phyloP scores from a whole-genome alignment of 64 coral and sea anemone genomes.

The Trachythela sp. region DNA sequence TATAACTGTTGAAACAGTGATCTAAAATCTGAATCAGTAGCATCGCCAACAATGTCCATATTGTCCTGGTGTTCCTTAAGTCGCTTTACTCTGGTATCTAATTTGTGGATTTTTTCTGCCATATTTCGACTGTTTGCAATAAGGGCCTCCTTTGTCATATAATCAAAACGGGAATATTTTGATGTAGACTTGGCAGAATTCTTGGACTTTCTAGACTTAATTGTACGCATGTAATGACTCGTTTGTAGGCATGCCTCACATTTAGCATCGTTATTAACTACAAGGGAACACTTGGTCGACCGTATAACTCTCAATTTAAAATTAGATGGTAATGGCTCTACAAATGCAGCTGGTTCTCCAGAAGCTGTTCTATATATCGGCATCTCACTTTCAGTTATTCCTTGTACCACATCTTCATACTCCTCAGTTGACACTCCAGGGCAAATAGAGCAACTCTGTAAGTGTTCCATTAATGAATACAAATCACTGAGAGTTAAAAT shows the following conservation, averaged over 20 bases:
- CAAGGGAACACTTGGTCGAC: not conserved
- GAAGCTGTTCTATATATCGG: not conserved
- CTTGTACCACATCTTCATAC: not conserved
- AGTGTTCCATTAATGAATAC: not conserved
- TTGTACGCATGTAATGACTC: not conserved
- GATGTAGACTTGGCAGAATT: not conserved
- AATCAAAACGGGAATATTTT: not conserved
- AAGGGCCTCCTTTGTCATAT: not conserved
- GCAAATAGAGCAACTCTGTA: not conserved
- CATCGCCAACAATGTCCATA: not conserved
- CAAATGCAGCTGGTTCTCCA: slow-evolving; percentile 3
- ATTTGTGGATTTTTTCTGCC: not conserved
- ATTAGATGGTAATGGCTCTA: not conserved
- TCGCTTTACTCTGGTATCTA: not conserved
- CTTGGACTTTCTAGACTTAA: not conserved
- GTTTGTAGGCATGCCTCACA: not conserved
- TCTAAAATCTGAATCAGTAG: too few species aligned
- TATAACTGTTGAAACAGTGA: not conserved
- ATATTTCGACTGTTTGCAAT: not conserved
- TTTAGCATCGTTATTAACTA: not conserved
- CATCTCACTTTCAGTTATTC: not conserved
- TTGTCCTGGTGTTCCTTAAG: not conserved
- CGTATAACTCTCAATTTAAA: not conserved
- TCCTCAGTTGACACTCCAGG: not conserved
- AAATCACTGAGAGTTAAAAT: not conserved